Evolutionary conservation across 1,140 invertebrate species (phyloP), one percentile per base, ranked within the genome.

Genomic region (Drosophila pachea): DNA sequence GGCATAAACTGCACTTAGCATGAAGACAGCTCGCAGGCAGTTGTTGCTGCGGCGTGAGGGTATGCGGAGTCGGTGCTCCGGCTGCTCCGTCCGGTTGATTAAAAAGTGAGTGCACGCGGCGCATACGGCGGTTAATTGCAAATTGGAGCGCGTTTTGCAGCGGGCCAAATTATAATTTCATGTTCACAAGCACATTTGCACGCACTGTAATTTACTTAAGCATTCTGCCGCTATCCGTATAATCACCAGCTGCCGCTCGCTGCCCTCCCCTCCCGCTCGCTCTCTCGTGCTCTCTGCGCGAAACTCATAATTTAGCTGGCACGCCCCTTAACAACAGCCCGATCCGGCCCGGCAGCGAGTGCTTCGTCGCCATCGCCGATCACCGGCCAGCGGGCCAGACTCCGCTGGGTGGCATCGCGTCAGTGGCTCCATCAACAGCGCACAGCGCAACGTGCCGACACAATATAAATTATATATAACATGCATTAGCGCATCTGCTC

Each of bases 171-270:
- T 54, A 88, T 88, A 88, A 88, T 87, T 87, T 64, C 83, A 87
- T 88, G 86, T 88, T 88, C 86, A 88, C 86, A 88, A 86, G 81
- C 86, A 88, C 81, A 88, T 87, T 87, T 87, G 84, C 84, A 87
- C 81, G 79, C 84, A 88, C 86, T 87, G 86, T 88, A 88, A 88
- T 88, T 88, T 88, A 88, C 86, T 88, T 86, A 88, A 86, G 76
- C 79, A 84, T 84, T 84, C 66, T 77, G 74, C 68, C 65, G 74
- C 73, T 86, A 70, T 69, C 64, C 67, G 60, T 74, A 86, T 79
- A 86, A 66, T 73, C 58, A 63, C 58, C 65, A 56, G 14, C 60
- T 32, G 16, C 33, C 35, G 22, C 22, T 45, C 48, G 7, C 70
- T 22, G 7, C 7, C 50, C 33, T 40, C 52, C 12, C 9, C 52